Evolutionary conservation across 2,888 invertebrate genomes (phyloP), one percentile per base, ranked within the genome.

Genomic region (Nomada flava): DNA sequence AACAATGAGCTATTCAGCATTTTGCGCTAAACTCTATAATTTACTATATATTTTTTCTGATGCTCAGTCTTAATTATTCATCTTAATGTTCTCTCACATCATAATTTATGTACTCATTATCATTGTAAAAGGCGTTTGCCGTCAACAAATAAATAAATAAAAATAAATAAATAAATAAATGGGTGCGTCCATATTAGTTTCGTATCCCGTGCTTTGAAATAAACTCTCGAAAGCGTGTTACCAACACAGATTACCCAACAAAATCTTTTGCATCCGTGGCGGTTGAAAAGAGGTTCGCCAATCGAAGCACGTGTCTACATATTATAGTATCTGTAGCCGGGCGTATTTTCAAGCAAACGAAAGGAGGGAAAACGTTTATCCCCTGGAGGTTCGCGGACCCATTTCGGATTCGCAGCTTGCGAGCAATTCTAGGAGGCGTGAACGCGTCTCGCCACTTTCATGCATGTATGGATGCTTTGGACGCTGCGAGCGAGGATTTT

Each of bases 391-490:
- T 50, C 42, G 65, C 63, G 50, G 59, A 44, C 52, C 70, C 73
- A 72, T 77, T 77, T 73, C 23, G 67, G 73, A 77, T 70, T 57
- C 44, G 73, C 65, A 73, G 76, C 76, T 64, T 53, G 73, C 65
- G 69, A 77, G 81, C 81, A 77, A 81, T 81, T 81, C 70, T 29
- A 42, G 73, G 3, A 4, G 2, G 52, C 36, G 36, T 42, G n/a
- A 44, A 50, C 60, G 68, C 42, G 72, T 47, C 20, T 59, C 47
- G 26, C 64, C 64, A 53, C 55, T 77, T 74, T 74, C 81, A 68
- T 82, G 71, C 78, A 82, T 78, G 78, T 75, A 78, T 82, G 70
- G 71, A 82, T 69, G 81, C 36, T 20, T 23, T 29, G 62, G 44
- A 62, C 57, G 57, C 36, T 53, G n/a, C 29, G 9, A 20, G 20